phyloP scores from a whole-genome alignment of 1,140 invertebrate genomes.

The Hycleus cichorii region DNA sequence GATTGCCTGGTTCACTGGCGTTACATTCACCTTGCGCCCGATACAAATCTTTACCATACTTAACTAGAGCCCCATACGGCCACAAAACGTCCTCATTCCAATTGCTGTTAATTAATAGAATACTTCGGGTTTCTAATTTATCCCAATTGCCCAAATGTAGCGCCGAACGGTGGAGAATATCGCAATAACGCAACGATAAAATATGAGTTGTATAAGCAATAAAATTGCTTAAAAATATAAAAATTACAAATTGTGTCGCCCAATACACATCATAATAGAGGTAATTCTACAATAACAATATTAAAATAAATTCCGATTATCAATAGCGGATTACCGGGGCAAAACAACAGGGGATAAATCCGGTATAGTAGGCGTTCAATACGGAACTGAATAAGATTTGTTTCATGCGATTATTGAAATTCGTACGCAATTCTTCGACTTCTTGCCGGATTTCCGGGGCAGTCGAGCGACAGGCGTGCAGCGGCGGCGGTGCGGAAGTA shows the following conservation, averaged over 20 bases:
- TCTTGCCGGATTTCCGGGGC: constrained; percentile 70
- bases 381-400: constrained; percentile 86
- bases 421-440: constrained; percentile 72
- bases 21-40: constrained; percentile 66
- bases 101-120: constrained; percentile 50
- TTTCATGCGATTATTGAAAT: constrained; percentile 84
- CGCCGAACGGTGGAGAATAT: constrained; percentile 81
- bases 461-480: constrained; percentile 57
- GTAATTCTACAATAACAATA: constrained; percentile 51
- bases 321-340: constrained; percentile 55
- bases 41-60: constrained; percentile 71
- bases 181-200: constrained; percentile 64
- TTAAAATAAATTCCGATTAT: constrained; percentile 35
- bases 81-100: constrained; percentile 71
- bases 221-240: constrained; percentile 77
- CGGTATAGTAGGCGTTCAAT: constrained; percentile 83
- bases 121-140: constrained; percentile 27
- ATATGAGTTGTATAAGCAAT: constrained; percentile 74
- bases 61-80: constrained; percentile 72
- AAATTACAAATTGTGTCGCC: constrained; percentile 71
- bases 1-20: constrained; percentile 75
- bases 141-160: constrained; percentile 69
- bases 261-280: constrained; percentile 81
- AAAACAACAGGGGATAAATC: constrained; percentile 85
- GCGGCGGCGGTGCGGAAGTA: constrained; percentile 31